phyloP scores from a whole-genome alignment of 2,113 vertebrate species.

The Anseranas semipalmata region DNA sequence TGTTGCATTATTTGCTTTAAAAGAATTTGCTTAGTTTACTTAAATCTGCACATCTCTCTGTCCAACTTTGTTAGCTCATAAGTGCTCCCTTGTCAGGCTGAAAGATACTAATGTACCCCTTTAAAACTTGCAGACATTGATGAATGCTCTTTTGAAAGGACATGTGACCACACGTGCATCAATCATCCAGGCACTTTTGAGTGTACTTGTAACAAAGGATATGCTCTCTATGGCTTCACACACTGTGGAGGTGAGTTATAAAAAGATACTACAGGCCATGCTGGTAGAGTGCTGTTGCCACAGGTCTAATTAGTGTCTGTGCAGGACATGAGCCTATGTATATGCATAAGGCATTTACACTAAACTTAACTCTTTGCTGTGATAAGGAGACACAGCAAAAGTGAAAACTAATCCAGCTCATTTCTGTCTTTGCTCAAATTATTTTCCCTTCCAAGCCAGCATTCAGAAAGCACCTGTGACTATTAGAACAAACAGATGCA shows the following conservation, averaged over 20 bases:
- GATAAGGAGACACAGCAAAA: background rate
- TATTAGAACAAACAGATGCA: background rate
- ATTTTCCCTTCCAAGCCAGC: background rate
- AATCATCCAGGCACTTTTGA: constrained; percentile 92
- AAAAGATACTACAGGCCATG: background rate
- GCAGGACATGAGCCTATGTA: background rate
- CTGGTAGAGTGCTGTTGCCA: background rate
- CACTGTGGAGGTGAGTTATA: constrained; percentile 91
- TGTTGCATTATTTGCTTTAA: background rate
- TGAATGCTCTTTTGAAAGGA: constrained; percentile 95
- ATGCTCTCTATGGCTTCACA: constrained; percentile 91
- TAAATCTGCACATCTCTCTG: background rate
- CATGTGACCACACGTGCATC: constrained; percentile 94
- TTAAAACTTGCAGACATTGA: constrained; percentile 90
- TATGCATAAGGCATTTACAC: rapidly evolving
- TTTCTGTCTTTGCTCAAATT: background rate
- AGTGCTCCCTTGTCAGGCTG: background rate
- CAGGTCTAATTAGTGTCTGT: background rate
- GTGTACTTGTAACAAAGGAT: constrained; percentile 92
- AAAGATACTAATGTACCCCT: constrained; percentile 29
- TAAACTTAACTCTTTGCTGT: background rate
- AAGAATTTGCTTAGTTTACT: background rate
- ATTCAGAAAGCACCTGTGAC: background rate
- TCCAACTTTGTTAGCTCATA: background rate
- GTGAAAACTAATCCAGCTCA: background rate